Base-by-base conservation (phyloP, 2,888 invertebrate genomes). In the Diploptera punctata region DNA sequence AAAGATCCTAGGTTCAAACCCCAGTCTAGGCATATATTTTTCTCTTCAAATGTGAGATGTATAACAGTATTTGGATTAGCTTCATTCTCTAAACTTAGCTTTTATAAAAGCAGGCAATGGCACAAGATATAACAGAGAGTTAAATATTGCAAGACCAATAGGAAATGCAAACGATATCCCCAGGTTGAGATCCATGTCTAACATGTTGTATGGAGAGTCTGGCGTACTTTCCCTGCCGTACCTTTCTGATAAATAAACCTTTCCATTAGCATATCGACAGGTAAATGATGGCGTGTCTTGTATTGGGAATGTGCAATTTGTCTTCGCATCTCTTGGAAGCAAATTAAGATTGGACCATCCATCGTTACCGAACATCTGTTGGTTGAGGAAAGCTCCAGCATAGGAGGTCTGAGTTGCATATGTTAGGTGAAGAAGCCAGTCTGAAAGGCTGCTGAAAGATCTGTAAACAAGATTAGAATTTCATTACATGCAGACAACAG, bases 21-120 rank as follows among this genome's bases (percentile, higher is more conserved):
- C n/a, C n/a, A n/a, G n/a, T n/a, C n/a, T n/a, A n/a, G n/a, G n/a
- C n/a, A n/a, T n/a, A n/a, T n/a, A n/a, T n/a, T n/a, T n/a, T n/a
- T n/a, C n/a, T n/a, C n/a, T n/a, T n/a, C n/a, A n/a, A n/a, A n/a
- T n/a, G n/a, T n/a, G n/a, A n/a, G n/a, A n/a, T n/a, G n/a, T n/a
- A n/a, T n/a, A n/a, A n/a, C n/a, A n/a, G n/a, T n/a, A n/a, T n/a
- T n/a, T n/a, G n/a, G n/a, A n/a, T n/a, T n/a, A n/a, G n/a, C n/a
- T n/a, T 33, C 82, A 90, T 80, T 94, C 93, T 80, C 94, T 89
- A 84, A 96, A 97, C 83, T 97, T 97, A 75, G 93, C 91, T 79
- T 93, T 93, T 16, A 96, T 88, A 80, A 91, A 93, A 38, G 91
- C 89, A 0, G 96, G 95, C 77, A 96, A 82, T 0, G 96, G 96